A percentile compares a stretch with the other conserved stretches of the same genome.
These are phyloP conservation scores for Rhynchophorus ferrugineus DNA, from an alignment of 1,140 invertebrate species.

Conservation along the genomic window DNA sequence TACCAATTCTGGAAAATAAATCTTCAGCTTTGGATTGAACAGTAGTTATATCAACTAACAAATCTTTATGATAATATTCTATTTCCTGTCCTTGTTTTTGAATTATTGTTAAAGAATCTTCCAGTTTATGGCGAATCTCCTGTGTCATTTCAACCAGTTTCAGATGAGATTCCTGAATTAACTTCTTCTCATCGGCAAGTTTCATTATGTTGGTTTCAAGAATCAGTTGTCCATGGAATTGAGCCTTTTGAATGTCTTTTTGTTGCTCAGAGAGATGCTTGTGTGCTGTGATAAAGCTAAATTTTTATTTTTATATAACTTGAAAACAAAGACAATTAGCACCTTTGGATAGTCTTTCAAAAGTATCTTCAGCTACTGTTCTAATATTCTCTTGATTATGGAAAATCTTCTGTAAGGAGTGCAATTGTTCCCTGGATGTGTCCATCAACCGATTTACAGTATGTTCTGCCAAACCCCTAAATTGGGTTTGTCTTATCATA, in stretches of 20 bases:
- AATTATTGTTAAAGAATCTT: constrained; percentile 46
- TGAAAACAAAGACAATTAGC: too few relatives aligned
- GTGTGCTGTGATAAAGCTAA: constrained; percentile 37
- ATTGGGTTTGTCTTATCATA: constrained; percentile 55
- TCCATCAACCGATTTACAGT: constrained; percentile 59
- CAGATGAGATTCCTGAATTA: constrained; percentile 52
- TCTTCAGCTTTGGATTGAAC: constrained; percentile 49
- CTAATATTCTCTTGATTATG: constrained; percentile 50
- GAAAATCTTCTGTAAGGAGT: constrained; percentile 39
- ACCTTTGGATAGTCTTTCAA: too few relatives aligned
- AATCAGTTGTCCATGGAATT: constrained; percentile 44
- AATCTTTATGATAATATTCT: constrained; percentile 46
- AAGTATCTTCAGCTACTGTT: constrained; percentile 45
- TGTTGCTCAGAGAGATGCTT: constrained; percentile 49
- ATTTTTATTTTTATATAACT: too few relatives aligned
- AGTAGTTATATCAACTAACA: constrained; percentile 48
- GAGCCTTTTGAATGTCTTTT: constrained; percentile 45
- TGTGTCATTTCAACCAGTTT: constrained; percentile 50
- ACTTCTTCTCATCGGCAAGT: constrained; percentile 51
- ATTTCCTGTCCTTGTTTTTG: constrained; percentile 43
- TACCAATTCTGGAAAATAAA: constrained; percentile 51
- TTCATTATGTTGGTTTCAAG: constrained; percentile 50
- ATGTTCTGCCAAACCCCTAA: constrained; percentile 57
- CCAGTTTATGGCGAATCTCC: constrained; percentile 50
- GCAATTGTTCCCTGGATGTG: constrained; percentile 41